phyloP scores from a whole-genome alignment of 2,797 vertebrate genomes.

The Urocyon cinereoargenteus region DNA sequence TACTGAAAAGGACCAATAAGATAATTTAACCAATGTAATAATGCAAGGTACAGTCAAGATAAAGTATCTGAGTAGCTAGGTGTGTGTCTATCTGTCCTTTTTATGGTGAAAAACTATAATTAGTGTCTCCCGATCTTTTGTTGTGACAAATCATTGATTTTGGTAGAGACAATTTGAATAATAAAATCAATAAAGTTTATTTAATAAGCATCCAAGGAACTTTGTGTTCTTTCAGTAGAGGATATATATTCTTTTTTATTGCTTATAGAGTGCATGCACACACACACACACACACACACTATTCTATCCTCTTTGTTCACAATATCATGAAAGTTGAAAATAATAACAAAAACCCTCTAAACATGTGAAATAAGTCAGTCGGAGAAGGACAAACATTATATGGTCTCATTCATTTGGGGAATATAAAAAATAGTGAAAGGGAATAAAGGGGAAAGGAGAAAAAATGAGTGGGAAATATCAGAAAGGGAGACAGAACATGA shows the following conservation, averaged over 20 bases:
- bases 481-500: no score
- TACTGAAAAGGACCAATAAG: neutral
- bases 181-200: neutral
- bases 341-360: neutral
- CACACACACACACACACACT: neutral
- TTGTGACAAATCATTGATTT: neutral
- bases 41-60: neutral
- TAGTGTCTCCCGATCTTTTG: neutral
- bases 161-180: neutral
- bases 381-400: no score
- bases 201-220: neutral
- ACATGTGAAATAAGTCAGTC: neutral
- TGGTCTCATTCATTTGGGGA: no score
- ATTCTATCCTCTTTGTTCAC: neutral
- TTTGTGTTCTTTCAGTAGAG: neutral
- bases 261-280: neutral
- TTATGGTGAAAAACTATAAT: neutral
- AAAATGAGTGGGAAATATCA: no score
- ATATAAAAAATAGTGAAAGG: no score
- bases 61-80: neutral
- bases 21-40: neutral
- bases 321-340: conserved; percentile 4
- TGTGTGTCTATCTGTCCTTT: neutral
- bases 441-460: no score
- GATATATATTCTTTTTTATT: neutral